Percentiles rank a stretch among this genome's conserved stretches.
Conservation (phyloP, 2,888 invertebrate species). For the Elmis aenea region DNA sequence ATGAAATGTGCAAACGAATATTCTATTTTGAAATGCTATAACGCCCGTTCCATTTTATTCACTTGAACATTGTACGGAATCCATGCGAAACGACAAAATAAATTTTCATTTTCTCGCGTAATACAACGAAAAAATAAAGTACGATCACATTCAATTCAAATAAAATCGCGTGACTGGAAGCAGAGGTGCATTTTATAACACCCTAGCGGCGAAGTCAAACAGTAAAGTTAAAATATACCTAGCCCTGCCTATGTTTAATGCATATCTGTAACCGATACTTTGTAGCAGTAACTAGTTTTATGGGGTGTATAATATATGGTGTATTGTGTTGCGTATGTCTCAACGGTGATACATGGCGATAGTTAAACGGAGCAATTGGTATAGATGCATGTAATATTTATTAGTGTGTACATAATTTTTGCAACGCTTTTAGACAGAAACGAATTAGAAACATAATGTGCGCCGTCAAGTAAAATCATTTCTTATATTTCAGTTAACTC, state of each 20-base stretch:
- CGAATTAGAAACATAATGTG: too few relatives aligned
- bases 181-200: slow-evolving; percentile 39
- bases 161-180: slow-evolving; percentile 37
- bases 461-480: too few relatives aligned
- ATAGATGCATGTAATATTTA: slow-evolving; percentile 37
- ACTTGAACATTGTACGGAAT: too few relatives aligned
- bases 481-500: too few relatives aligned
- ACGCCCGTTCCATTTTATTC: too few relatives aligned
- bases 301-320: slow-evolving; percentile 44
- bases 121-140: neutral
- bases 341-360: slow-evolving; percentile 41
- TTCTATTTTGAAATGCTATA: too few relatives aligned
- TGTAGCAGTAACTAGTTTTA: slow-evolving; percentile 42
- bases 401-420: slow-evolving; percentile 28
- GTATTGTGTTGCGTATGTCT: slow-evolving; percentile 43
- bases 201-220: slow-evolving; percentile 40
- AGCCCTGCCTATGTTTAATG: slow-evolving; percentile 27
- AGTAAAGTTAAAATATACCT: slow-evolving; percentile 33
- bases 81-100: too few relatives aligned
- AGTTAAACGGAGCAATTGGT: slow-evolving; percentile 42
- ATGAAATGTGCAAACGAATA: too few relatives aligned
- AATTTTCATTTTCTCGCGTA: neutral
- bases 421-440: slow-evolving; percentile 11
- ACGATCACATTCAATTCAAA: slow-evolving; percentile 36
- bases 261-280: slow-evolving; percentile 30